phyloP scores from a whole-genome alignment of 2,113 vertebrate genomes.

The Saccopteryx leptura region DNA sequence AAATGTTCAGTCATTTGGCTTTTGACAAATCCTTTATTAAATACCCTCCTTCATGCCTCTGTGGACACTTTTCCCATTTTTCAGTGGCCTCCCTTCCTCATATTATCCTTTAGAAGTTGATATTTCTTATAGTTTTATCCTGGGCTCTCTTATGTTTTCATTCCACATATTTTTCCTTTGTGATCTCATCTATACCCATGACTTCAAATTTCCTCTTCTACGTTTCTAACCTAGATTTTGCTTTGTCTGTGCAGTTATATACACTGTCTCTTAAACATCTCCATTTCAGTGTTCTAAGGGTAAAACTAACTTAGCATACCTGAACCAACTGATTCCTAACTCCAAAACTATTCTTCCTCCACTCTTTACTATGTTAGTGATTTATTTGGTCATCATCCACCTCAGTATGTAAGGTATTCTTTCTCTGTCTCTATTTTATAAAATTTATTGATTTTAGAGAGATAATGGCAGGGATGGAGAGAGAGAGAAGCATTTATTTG shows the following conservation, averaged over 20 bases:
- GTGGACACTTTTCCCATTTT: background rate
- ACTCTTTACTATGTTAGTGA: background rate
- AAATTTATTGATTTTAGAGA: too few species aligned
- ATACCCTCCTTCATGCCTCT: background rate
- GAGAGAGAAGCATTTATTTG: too few species aligned
- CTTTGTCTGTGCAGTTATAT: background rate
- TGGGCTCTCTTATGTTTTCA: background rate
- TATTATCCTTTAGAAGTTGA: slow-evolving; percentile 12
- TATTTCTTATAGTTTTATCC: background rate
- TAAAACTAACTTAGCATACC: background rate
- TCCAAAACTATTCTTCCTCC: background rate
- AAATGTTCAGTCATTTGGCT: slow-evolving; percentile 43
- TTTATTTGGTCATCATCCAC: background rate
- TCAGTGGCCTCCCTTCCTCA: background rate
- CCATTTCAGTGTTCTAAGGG: background rate
- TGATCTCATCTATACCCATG: background rate
- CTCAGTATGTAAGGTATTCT: background rate
- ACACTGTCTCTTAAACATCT: background rate
- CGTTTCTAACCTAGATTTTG: background rate
- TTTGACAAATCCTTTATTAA: background rate
- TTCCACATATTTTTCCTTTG: background rate
- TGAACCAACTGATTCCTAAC: background rate
- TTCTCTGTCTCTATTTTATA: too few species aligned
- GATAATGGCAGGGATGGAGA: too few species aligned
- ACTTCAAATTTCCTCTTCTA: slow-evolving; percentile 15